Conservation (phyloP, 1,140 invertebrate genomes). For the Carposina sasakii region DNA sequence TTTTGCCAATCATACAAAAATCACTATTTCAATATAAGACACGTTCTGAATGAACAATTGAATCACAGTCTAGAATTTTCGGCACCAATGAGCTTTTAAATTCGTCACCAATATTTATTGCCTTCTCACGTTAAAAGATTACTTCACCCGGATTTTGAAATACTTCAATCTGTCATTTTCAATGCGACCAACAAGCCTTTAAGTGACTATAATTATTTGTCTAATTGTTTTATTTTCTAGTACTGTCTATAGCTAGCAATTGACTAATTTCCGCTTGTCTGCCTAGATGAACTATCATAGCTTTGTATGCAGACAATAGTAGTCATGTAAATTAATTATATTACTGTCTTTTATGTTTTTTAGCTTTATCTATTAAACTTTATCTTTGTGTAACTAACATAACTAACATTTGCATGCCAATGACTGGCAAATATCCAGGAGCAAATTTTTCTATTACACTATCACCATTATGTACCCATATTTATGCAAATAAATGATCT, state of each 20-base stretch:
- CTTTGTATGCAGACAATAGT: too few species aligned
- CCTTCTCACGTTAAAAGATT: constrained; percentile 34
- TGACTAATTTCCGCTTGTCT: constrained; percentile 60
- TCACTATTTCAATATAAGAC: constrained; percentile 72
- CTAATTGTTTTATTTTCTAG: constrained; percentile 53
- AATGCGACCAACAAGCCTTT: constrained; percentile 53
- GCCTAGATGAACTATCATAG: constrained; percentile 58
- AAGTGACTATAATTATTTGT: constrained; percentile 45
- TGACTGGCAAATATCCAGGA: too few species aligned
- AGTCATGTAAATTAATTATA: too few species aligned
- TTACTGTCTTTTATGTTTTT: too few species aligned
- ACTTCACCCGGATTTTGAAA: constrained; percentile 33
- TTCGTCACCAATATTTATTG: constrained; percentile 56
- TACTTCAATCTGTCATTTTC: constrained; percentile 36
- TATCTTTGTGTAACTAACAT: too few species aligned
- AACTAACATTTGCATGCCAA: too few species aligned
- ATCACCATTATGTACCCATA: too few species aligned
- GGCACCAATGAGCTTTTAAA: constrained; percentile 68
- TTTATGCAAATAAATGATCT: too few species aligned
- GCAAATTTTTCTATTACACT: too few species aligned
- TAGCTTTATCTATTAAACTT: too few species aligned
- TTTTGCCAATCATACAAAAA: constrained; percentile 64
- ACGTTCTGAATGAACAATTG: constrained; percentile 69
- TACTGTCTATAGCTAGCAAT: constrained; percentile 68
- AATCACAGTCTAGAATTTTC: constrained; percentile 71